Base-by-base conservation (phyloP, 2,888 invertebrate species). In the Petrophora chlorosata region DNA sequence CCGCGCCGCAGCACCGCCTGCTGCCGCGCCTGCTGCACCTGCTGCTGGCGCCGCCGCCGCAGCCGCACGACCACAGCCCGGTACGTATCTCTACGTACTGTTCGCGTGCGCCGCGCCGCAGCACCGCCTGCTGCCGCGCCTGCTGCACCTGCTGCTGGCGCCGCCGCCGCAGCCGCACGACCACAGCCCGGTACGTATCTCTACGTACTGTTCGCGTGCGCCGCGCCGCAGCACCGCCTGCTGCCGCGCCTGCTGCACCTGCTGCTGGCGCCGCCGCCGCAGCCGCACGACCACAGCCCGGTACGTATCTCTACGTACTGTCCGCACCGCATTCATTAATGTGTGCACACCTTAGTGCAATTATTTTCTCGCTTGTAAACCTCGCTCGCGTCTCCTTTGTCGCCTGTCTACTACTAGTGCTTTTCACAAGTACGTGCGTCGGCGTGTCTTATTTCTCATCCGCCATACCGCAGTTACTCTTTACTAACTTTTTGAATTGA, bases 111-210 rank as follows among this genome's bases (percentile, higher is more conserved):
- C 76, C 61, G 84, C 82, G 70, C 86, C 84, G 64, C 87, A 85
- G 72, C 86, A 89, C 71, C 85, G 87, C 63, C 76, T 89, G 70
- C 77, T 88, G 77, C 88, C 88, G 63, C 78, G 89, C 9, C 79
- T 89, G 68, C 78, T 88, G 71, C 85, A 85, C 48, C 79, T 87
- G 66, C 79, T 88, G 68, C 69, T 69, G 8, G 59, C 66, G 51
- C 67, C 63, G 56, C 61, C 61, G 39, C 43, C 59, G 41, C 56
- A 41, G 14, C 23, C 51, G 35, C n/a, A 39, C 44, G 42, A 10
- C 34, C 15, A 43, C 44, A 36, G 32, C 36, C 48, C 62, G 25
- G 61, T 67, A 26, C 32, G 46, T 28, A 16, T 10, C 1, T 19
- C 17, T 34, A 15, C 47, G 3, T 4, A 22, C 28, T 71, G 67